Evolutionary conservation across 2,888 invertebrate species (phyloP).

Genomic region (Phyllotreta striolata): DNA sequence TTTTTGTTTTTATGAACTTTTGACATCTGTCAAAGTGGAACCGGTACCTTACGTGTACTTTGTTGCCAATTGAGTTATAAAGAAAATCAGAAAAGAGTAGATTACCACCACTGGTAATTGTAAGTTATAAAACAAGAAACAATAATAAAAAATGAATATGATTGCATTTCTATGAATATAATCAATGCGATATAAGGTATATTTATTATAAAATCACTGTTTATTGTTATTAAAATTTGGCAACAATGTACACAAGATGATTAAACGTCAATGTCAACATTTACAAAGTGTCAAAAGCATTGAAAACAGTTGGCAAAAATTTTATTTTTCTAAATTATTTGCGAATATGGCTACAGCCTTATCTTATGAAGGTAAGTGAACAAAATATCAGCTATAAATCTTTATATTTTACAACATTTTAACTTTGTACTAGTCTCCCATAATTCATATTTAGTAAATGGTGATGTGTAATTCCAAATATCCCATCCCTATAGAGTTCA

Average conservation of each 20-base stretch:
- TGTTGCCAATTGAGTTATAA: too few relatives aligned
- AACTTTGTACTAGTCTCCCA: constrained; percentile 8
- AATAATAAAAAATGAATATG: too few relatives aligned
- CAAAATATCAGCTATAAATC: too few relatives aligned
- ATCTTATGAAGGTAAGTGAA: constrained; percentile 54
- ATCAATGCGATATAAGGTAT: not conserved
- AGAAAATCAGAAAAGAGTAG: too few relatives aligned
- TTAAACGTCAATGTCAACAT: not conserved
- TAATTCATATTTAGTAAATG: not conserved
- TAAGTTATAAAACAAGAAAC: too few relatives aligned
- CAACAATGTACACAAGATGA: not conserved
- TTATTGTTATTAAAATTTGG: not conserved
- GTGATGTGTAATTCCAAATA: not conserved
- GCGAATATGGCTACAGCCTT: constrained; percentile 49
- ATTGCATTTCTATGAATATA: too few relatives aligned
- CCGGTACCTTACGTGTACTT: too few relatives aligned
- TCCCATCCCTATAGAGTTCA: not conserved
- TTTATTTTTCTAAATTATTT: constrained; percentile 18
- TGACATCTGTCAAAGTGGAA: too few relatives aligned
- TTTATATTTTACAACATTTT: not conserved
- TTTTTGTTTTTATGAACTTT: too few relatives aligned
- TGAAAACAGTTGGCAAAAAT: constrained; percentile 32
- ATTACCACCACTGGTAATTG: too few relatives aligned
- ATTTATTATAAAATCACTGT: not conserved
- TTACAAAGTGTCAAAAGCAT: not conserved